Percentiles rank a stretch among this genome's conserved stretches.
These are phyloP conservation scores for Lepidurus packardi DNA, from an alignment of 1,140 invertebrate species.

Conservation along the genomic window DNA sequence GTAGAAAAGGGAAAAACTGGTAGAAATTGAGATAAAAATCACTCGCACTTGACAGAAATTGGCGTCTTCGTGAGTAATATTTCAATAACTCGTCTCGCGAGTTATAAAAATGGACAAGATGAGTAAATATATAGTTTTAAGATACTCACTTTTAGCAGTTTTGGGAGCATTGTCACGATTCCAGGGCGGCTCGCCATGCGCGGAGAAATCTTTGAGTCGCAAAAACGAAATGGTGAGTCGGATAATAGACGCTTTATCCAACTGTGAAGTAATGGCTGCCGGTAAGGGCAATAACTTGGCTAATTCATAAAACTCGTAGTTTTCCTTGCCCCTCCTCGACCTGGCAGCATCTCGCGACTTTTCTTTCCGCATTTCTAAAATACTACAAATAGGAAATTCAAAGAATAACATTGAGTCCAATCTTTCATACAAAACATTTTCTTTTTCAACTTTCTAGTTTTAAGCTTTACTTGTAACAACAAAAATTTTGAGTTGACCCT, in stretches of 20 bases:
- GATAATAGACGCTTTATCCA: slow-evolving; percentile 98
- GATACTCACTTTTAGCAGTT: background rate
- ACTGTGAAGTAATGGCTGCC: slow-evolving; percentile 90
- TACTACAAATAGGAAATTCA: slow-evolving; percentile 60
- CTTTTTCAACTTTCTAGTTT: background rate
- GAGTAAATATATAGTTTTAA: background rate
- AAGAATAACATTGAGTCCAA: background rate
- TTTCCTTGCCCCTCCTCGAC: slow-evolving; percentile 90
- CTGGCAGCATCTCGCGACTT: slow-evolving; percentile 93
- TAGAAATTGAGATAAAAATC: background rate
- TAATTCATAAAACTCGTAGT: slow-evolving; percentile 97
- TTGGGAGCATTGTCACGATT: slow-evolving; percentile 46
- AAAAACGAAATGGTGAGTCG: slow-evolving; percentile 95
- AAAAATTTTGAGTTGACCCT: too few species aligned
- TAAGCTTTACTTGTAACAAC: too few species aligned
- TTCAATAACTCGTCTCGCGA: background rate
- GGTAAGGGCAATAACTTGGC: slow-evolving; percentile 95
- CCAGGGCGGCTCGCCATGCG: slow-evolving; percentile 93
- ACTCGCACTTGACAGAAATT: background rate
- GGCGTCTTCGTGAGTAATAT: background rate
- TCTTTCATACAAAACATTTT: background rate
- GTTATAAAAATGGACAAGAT: background rate
- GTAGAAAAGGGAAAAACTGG: background rate
- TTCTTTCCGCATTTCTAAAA: slow-evolving; percentile 91
- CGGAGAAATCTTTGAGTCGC: slow-evolving; percentile 89